A percentile compares a stretch with the other conserved stretches of the same genome.
These are phyloP conservation scores for Nomada hirtipes DNA, from an alignment of 2,888 invertebrate genomes.

Conservation along the genomic window DNA sequence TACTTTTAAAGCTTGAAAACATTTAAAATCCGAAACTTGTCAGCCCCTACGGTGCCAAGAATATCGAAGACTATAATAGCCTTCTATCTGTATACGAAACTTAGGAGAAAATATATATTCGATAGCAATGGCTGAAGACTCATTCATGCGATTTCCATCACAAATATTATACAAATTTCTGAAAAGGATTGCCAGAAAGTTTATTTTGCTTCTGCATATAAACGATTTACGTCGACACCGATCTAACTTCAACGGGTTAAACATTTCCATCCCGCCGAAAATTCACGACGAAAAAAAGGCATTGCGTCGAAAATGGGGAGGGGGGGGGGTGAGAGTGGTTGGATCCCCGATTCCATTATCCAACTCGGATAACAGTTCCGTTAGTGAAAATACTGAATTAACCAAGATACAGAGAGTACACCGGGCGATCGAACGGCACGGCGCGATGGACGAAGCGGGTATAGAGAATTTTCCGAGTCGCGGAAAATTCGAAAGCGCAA, in stretches of 20 bases:
- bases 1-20: background rate
- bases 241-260: background rate
- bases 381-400: constrained; percentile 49
- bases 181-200: too few relatives aligned
- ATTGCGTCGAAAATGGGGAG: constrained; percentile 10
- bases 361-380: constrained; percentile 22
- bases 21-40: background rate
- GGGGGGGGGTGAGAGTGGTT: constrained; percentile 16
- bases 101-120: background rate
- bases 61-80: background rate
- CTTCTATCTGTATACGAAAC: background rate
- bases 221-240: too few relatives aligned
- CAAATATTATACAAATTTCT: too few relatives aligned
- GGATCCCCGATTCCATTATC: constrained; percentile 55
- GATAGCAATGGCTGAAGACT: background rate
- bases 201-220: too few relatives aligned
- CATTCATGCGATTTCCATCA: background rate
- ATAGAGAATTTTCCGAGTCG: background rate
- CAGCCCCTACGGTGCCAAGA: background rate
- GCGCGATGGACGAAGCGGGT: background rate
- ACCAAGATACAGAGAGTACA: constrained; percentile 1
- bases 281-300: constrained; percentile 12
- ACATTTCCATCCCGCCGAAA: background rate
- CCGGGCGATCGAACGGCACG: background rate
- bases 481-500: constrained; percentile 58